These are phyloP conservation scores for Apamea sordens DNA, from an alignment of 2,888 invertebrate species.

Conservation along the genomic window DNA sequence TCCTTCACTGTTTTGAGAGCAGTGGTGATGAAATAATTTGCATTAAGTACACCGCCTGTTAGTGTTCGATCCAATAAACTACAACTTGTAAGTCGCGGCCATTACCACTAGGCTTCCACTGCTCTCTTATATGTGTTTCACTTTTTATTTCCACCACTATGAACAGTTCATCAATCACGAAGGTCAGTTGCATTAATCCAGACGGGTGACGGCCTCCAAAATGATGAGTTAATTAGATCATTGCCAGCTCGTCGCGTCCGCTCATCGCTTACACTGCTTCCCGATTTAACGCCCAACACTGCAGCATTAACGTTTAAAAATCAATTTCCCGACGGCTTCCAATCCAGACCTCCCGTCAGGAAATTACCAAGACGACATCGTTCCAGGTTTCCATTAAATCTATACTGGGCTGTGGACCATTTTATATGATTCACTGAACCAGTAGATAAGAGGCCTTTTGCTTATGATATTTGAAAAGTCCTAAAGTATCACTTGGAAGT, in stretches of 20 bases:
- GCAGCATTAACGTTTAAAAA: conserved; percentile 71
- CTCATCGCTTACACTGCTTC: conserved; percentile 34
- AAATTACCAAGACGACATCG: conserved; percentile 53
- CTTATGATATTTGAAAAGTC: not conserved
- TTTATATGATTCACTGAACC: not conserved
- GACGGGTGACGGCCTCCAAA: conserved; percentile 36
- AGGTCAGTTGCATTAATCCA: conserved; percentile 47
- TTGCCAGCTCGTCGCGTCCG: conserved; percentile 50
- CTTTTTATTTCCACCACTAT: conserved; percentile 4
- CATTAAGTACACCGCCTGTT: not conserved
- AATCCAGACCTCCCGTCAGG: conserved; percentile 51
- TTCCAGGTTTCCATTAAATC: conserved; percentile 30
- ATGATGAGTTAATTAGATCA: conserved; percentile 56
- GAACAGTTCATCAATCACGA: conserved; percentile 36
- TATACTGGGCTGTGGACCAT: not conserved
- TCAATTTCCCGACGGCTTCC: conserved; percentile 71
- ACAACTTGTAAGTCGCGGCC: not conserved
- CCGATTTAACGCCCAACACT: conserved; percentile 37
- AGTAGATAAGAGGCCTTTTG: not conserved
- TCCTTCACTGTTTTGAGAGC: too few species aligned
- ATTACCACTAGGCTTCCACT: too few species aligned
- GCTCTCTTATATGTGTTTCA: not conserved
- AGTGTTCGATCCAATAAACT: not conserved
- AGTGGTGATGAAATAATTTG: not conserved
- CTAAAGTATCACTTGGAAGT: not conserved